phyloP scores from a whole-genome alignment of 2,888 invertebrate species.

The Stenoptilia bipunctidactyla region DNA sequence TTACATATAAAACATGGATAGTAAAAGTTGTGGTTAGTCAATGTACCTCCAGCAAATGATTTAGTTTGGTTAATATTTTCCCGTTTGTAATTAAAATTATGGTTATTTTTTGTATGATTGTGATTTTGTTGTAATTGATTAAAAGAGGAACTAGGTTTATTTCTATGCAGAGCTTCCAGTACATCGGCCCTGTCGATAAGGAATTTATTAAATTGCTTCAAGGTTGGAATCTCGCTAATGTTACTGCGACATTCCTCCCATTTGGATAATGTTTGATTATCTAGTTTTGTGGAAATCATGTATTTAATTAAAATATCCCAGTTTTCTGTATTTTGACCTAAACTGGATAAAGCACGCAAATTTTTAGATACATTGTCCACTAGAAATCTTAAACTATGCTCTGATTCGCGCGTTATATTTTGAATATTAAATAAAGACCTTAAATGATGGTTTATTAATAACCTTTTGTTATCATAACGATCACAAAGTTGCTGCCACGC shows the following conservation, averaged over 20 bases:
- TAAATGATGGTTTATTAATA: constrained; percentile 13
- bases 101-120: not conserved
- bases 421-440: constrained; percentile 11
- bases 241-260: constrained; percentile 10
- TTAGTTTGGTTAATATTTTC: not conserved
- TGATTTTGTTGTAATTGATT: too few relatives aligned
- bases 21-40: not conserved
- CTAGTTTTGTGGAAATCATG: constrained; percentile 14
- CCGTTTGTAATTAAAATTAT: not conserved
- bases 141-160: too few relatives aligned
- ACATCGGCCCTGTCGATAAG: constrained; percentile 14
- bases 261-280: constrained; percentile 5
- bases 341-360: constrained; percentile 13
- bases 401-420: constrained; percentile 11
- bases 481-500: constrained; percentile 12
- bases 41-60: not conserved
- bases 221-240: constrained; percentile 8
- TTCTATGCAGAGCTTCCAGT: constrained; percentile 10
- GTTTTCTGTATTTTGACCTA: constrained; percentile 14
- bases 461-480: constrained; percentile 13
- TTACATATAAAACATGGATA: constrained; percentile 5
- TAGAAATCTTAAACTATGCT: constrained; percentile 12
- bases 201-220: constrained; percentile 13
- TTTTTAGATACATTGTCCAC: constrained; percentile 17
- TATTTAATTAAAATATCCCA: constrained; percentile 13